Evolutionary conservation across 2,113 vertebrate genomes (phyloP).

Genomic region (Oncorhynchus gorbuscha): DNA sequence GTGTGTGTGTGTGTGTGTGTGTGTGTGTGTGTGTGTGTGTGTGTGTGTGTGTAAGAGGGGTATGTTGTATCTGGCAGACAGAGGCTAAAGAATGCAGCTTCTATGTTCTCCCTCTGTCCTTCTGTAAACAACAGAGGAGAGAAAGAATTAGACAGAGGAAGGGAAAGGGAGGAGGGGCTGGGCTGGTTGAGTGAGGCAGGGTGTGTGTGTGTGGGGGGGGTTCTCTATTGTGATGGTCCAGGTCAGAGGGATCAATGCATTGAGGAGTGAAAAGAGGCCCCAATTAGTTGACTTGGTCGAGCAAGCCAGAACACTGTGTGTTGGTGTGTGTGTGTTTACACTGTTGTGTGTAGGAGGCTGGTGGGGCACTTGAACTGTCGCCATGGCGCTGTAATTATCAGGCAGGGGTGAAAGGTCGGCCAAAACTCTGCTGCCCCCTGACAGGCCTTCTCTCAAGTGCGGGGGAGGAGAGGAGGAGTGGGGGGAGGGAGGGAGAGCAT

Average conservation of each 20-base stretch:
- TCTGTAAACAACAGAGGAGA: not conserved
- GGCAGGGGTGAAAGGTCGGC: conserved; percentile 85
- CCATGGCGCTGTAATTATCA: conserved; percentile 91
- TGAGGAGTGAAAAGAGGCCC: conserved; percentile 71
- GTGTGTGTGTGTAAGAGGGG: not conserved
- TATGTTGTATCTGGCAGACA: conserved; percentile 3
- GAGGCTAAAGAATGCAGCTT: conserved; percentile 13
- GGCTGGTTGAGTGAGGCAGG: conserved; percentile 6
- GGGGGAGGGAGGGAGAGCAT: conserved; percentile 33
- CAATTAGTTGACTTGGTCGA: conserved; percentile 87
- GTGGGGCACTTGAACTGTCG: conserved; percentile 87
- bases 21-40: not conserved
- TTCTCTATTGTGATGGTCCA: not conserved
- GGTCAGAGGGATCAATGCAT: conserved; percentile 71
- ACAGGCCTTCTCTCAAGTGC: conserved; percentile 76
- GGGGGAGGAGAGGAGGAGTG: conserved; percentile 31
- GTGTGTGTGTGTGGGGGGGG: not conserved
- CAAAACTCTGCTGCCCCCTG: conserved; percentile 72
- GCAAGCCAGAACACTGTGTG: conserved; percentile 56
- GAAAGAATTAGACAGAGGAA: not conserved
- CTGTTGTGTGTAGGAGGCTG: conserved; percentile 37
- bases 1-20: not conserved
- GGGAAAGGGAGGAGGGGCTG: conserved; percentile 34
- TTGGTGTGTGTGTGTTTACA: conserved; percentile 8
- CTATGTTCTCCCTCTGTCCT: conserved; percentile 43